Base-by-base conservation (phyloP, 2,113 vertebrate genomes). In the Sardina pilchardus region DNA sequence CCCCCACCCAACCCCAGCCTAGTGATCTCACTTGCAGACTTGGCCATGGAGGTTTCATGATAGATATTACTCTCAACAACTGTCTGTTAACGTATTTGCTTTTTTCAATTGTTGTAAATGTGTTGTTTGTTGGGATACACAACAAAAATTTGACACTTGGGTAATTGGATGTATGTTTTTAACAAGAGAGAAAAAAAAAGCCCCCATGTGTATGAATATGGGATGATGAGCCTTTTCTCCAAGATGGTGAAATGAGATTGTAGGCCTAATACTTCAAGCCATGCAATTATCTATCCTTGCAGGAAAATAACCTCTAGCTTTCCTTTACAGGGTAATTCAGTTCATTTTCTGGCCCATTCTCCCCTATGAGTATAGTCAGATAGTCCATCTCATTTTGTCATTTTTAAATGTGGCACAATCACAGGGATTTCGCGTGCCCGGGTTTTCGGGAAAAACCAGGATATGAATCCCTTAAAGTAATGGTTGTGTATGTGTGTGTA, bases 211-310 rank as follows among this genome's bases (percentile, higher is more conserved):
- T 78, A 17, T 78, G 71, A 78, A 4, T 30, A 26, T 12, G 6
- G 53, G 19, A 78, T 12, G 71, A 14, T 36, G 30, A 78, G 34
- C 71, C 71, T 34, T 78, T 78, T 78, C 71, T 78, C 26, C 71
- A 36, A 30, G 88, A 88, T 89, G 84, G 83, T 91, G 88, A 88
- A 90, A 92, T 85, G 86, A 89, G 88, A 88, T 50, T 87, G 1
- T 86, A 83, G 87, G 90, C 83, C 86, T 90, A 86, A 85, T 90
- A 89, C 75, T 80, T 88, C 47, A 85, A 93, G 91, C 89, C 91
- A 92, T 88, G 88, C 87, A 90, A 89, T 92, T 83, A 91, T 88
- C 47, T 53, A 21, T 43, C 91, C 91, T 91, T 84, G n/a, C 56
- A 78, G 30, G 34, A 44, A 87, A 87, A 81, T 89, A 90, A 91